Evolutionary conservation across 2,113 vertebrate genomes (phyloP).

Genomic region (Hemiscyllium ocellatum): DNA sequence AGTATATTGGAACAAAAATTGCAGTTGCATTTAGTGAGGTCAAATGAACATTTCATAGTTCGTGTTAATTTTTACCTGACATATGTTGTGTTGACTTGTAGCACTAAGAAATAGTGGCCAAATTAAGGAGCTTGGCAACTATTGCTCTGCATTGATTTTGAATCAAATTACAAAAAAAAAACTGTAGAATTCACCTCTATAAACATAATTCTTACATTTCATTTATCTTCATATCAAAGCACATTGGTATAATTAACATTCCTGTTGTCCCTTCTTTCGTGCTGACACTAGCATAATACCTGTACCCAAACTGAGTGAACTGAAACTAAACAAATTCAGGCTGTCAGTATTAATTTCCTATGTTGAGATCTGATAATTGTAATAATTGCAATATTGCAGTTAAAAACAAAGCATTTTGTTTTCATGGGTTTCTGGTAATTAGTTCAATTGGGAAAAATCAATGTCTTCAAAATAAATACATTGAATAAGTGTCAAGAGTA

Average conservation of each 20-base stretch:
- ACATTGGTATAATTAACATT: not conserved
- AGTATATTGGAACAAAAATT: not conserved
- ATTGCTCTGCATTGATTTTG: not conserved
- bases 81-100: not conserved
- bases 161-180: not conserved
- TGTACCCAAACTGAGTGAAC: not conserved
- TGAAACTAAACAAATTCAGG: not conserved
- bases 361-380: not conserved
- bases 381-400: not conserved
- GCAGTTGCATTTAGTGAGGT: not conserved
- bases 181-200: not conserved
- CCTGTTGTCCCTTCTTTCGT: not conserved
- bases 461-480: not conserved
- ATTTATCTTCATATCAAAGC: not conserved
- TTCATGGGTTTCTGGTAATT: not conserved
- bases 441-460: not conserved
- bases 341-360: not conserved
- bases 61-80: not conserved
- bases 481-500: not conserved
- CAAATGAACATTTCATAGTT: not conserved
- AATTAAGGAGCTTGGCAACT: not conserved
- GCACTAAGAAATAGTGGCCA: not conserved
- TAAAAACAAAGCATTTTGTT: not conserved
- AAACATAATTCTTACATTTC: not conserved
- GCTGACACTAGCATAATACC: not conserved